phyloP scores from a whole-genome alignment of 1,140 invertebrate genomes.

The Drosophila lacteicornis region DNA sequence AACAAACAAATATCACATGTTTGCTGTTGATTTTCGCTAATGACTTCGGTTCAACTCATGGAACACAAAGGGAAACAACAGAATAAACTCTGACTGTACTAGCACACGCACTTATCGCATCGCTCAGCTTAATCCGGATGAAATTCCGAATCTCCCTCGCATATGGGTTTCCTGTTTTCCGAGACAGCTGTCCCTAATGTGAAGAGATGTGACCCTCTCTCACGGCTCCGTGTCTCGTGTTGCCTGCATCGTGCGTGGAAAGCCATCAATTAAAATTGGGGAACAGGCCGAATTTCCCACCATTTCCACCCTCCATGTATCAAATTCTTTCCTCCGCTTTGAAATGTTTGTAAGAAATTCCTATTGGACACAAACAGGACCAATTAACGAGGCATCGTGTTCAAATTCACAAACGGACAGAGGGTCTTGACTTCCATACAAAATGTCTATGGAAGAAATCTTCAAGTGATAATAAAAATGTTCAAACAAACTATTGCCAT shows the following conservation, averaged over 20 bases:
- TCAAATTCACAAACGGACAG: background rate
- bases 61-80: conserved; percentile 32
- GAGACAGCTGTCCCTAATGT: conserved; percentile 39
- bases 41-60: conserved; percentile 20
- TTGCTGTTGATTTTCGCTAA: conserved; percentile 38
- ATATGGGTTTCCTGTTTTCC: conserved; percentile 33
- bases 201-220: conserved; percentile 52
- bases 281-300: conserved; percentile 21
- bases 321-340: conserved; percentile 31
- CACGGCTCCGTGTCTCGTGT: conserved; percentile 11
- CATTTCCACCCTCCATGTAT: conserved; percentile 24
- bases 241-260: conserved; percentile 41
- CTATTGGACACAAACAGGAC: conserved; percentile 37
- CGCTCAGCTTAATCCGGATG: conserved; percentile 32
- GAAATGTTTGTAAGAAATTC: conserved; percentile 65
- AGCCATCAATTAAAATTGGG: conserved; percentile 72
- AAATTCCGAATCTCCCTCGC: conserved; percentile 58
- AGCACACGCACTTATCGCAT: conserved; percentile 20
- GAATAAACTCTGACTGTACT: conserved; percentile 66
- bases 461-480: conserved; percentile 49
- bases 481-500: conserved; percentile 2
- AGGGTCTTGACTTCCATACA: conserved; percentile 1
- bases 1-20: conserved; percentile 12
- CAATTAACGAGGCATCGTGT: conserved; percentile 44
- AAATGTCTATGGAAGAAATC: conserved; percentile 63